A percentile compares a stretch with the other conserved stretches of the same genome.
Evolutionary conservation across 2,797 vertebrate genomes (phyloP).

Genomic region (Pelobates cultripes): DNA sequence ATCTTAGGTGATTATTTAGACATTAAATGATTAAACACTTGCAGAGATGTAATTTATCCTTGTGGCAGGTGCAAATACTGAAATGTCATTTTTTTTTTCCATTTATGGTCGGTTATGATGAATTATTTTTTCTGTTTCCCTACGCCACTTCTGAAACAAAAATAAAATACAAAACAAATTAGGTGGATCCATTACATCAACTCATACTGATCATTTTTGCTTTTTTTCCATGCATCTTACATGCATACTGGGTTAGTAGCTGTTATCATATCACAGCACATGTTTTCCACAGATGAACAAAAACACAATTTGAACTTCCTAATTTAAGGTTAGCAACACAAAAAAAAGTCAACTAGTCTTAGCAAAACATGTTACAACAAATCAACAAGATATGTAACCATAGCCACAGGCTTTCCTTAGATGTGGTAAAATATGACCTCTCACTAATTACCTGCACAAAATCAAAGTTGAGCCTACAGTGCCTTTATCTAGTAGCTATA

Average conservation of each 20-base stretch:
- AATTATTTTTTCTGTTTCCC: not conserved
- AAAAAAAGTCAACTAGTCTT: not conserved
- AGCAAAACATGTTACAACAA: not conserved
- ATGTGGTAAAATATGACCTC: not conserved
- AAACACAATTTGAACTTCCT: not conserved
- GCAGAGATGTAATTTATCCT: no score
- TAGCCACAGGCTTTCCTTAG: not conserved
- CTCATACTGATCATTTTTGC: not conserved
- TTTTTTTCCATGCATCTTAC: not conserved
- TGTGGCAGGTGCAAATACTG: no score
- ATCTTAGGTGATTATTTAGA: no score
- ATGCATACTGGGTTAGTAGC: not conserved
- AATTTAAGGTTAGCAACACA: slow-evolving; percentile 6
- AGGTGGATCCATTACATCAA: not conserved
- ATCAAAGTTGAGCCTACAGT: not conserved
- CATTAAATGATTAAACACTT: no score
- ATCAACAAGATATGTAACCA: not conserved
- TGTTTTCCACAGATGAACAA: slow-evolving; percentile 18
- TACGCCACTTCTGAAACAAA: not conserved
- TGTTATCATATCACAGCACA: not conserved
- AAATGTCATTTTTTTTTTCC: not conserved
- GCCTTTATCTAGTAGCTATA: not conserved
- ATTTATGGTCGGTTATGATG: not conserved
- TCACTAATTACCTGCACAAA: not conserved
- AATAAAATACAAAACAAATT: not conserved